These are phyloP conservation scores for Hesperophylax magnus DNA, from an alignment of 1,140 invertebrate genomes.

Conservation along the genomic window DNA sequence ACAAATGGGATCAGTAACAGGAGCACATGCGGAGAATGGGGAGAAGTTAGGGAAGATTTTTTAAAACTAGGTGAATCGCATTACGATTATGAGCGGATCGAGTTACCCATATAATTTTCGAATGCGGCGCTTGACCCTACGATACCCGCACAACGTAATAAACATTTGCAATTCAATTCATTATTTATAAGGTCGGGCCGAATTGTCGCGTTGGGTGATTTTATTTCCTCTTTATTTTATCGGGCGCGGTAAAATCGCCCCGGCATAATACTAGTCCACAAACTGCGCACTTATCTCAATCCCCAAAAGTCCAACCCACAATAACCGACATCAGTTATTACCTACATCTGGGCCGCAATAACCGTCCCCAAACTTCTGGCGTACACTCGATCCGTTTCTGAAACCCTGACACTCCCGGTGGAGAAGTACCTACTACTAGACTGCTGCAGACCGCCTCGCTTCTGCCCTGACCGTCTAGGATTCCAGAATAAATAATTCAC, in stretches of 20 bases:
- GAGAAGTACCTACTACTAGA: conserved; percentile 5
- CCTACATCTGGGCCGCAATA: conserved; percentile 54
- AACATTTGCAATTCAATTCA: conserved; percentile 56
- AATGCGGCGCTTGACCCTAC: conserved; percentile 29
- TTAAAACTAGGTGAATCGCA: conserved; percentile 12
- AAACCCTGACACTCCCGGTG: conserved; percentile 43
- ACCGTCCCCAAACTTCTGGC: conserved; percentile 51
- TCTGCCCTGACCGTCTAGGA: neutral
- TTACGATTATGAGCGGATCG: conserved; percentile 18
- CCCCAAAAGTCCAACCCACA: conserved; percentile 50
- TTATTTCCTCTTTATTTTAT: conserved; percentile 56
- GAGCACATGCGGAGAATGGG: neutral
- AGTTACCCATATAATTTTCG: conserved; percentile 17
- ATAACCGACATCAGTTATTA: conserved; percentile 58
- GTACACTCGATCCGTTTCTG: conserved; percentile 40
- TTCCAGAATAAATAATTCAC: conserved; percentile 43
- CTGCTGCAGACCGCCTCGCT: neutral
- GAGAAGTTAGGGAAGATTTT: neutral
- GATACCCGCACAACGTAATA: conserved; percentile 44
- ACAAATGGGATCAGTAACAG: conserved; percentile 26
- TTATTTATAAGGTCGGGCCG: conserved; percentile 51
- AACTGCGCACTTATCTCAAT: conserved; percentile 51
- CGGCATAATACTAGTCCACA: conserved; percentile 49
- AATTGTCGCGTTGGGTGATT: conserved; percentile 50
- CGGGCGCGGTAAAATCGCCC: conserved; percentile 48